A percentile compares a stretch with the other conserved stretches of the same genome.
These are phyloP conservation scores for Melanotaenia pygmaea DNA, from an alignment of 2,797 vertebrate species.

Conservation along the genomic window DNA sequence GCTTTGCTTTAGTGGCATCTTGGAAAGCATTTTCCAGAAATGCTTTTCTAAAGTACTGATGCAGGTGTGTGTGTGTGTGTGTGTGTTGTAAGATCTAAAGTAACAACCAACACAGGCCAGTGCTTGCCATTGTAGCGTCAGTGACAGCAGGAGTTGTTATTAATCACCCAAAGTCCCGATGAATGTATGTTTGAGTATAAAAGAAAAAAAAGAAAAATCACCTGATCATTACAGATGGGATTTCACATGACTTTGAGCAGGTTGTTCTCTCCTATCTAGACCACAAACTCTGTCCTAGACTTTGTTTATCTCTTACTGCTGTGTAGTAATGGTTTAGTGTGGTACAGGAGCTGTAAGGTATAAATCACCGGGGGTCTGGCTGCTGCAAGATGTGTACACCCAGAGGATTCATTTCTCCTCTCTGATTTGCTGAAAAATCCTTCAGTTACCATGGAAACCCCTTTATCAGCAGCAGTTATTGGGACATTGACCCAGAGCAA, in stretches of 20 bases:
- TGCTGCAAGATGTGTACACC: slow-evolving; percentile 53
- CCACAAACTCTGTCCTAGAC: slow-evolving; percentile 29
- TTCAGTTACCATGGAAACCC: slow-evolving; percentile 70
- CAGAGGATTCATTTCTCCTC: slow-evolving; percentile 46
- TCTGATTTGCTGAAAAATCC: slow-evolving; percentile 50
- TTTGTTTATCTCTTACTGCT: slow-evolving; percentile 59
- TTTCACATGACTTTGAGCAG: slow-evolving; percentile 29
- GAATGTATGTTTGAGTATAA: slow-evolving; percentile 25
- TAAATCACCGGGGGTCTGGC: slow-evolving; percentile 63
- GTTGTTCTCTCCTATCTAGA: slow-evolving; percentile 30
- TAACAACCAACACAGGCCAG: slow-evolving; percentile 18
- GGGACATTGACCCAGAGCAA: slow-evolving; percentile 73
- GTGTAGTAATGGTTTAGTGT: slow-evolving; percentile 61
- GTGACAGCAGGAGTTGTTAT: slow-evolving; percentile 35
- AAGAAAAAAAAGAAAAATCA: slow-evolving; percentile 22
- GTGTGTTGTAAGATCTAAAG: slow-evolving; percentile 25
- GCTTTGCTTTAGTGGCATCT: slow-evolving; percentile 32
- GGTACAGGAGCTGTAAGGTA: slow-evolving; percentile 46
- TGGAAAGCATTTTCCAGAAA: slow-evolving; percentile 33
- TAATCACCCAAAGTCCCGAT: slow-evolving; percentile 44
- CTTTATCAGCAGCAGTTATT: slow-evolving; percentile 64
- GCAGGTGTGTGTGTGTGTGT: slow-evolving; percentile 24
- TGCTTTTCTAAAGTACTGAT: slow-evolving; percentile 46
- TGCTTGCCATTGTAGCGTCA: slow-evolving; percentile 37
- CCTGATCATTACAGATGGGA: slow-evolving; percentile 21